Evolutionary conservation across 2,113 vertebrate genomes (phyloP).

Genomic region (Pavo muticus): DNA sequence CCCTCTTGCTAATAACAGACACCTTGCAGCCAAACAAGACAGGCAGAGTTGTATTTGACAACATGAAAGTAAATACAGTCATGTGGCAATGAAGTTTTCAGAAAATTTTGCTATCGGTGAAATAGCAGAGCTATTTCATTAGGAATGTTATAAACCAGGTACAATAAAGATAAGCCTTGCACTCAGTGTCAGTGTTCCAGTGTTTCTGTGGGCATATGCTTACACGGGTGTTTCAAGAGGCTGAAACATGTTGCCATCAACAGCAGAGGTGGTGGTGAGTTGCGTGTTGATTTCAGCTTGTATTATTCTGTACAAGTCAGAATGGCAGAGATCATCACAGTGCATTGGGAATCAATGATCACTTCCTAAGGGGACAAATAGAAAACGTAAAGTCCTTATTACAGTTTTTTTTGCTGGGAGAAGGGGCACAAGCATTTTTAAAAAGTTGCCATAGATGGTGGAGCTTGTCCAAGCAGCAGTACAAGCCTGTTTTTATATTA

Average conservation of each 20-base stretch:
- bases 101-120: neutral
- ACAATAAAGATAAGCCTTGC: conserved; percentile 9
- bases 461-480: neutral
- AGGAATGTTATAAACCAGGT: neutral
- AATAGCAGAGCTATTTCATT: conserved; percentile 27
- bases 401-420: neutral
- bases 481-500: neutral
- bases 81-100: neutral
- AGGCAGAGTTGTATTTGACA: neutral
- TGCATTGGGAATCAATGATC: neutral
- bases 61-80: neutral
- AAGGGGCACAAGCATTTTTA: neutral
- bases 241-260: neutral
- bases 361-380: neutral
- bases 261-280: neutral
- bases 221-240: neutral
- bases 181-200: neutral
- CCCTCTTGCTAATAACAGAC: neutral
- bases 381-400: neutral
- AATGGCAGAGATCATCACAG: neutral
- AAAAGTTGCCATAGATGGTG: neutral
- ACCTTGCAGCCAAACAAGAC: neutral
- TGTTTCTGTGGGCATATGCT: neutral
- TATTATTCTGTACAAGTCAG: neutral
- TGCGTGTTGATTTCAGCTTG: neutral